Evolutionary conservation across 2,888 invertebrate species (phyloP).

Genomic region (Osedax frankpressi): DNA sequence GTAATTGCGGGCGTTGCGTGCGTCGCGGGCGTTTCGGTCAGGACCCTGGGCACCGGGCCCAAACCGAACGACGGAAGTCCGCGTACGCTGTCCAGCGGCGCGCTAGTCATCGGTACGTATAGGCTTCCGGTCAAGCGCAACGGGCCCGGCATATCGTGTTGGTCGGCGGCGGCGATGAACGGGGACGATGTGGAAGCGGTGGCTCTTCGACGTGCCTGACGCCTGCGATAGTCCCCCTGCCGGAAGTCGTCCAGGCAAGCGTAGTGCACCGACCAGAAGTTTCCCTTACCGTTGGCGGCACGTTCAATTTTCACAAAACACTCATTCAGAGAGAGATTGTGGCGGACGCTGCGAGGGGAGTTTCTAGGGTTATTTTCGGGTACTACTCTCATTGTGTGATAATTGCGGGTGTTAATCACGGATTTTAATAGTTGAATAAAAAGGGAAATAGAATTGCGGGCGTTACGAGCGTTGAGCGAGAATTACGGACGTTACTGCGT

Average conservation of each 20-base stretch:
- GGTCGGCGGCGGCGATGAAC: not conserved
- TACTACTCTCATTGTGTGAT: no score
- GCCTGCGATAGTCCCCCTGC: conserved; percentile 82
- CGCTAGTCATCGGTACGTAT: not conserved
- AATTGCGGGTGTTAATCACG: no score
- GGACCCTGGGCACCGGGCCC: no score
- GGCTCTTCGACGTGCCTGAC: conserved; percentile 83
- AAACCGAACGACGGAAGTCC: no score
- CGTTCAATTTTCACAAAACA: conserved; percentile 41
- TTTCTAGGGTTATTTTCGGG: no score
- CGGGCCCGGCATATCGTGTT: not conserved
- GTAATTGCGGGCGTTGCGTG: no score
- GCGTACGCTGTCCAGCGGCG: no score
- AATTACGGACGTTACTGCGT: no score
- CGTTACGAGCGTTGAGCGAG: no score
- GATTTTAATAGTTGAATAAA: no score
- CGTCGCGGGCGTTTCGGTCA: no score
- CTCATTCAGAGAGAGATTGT: conserved; percentile 41
- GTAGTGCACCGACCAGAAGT: conserved; percentile 96
- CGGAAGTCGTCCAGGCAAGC: conserved; percentile 90
- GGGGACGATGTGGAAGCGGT: conserved; percentile 17
- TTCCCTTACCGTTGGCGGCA: conserved; percentile 74
- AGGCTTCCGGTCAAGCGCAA: not conserved
- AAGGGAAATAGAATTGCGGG: no score
- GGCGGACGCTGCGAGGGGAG: conserved; percentile 34